Evolutionary conservation across 2,888 invertebrate genomes (phyloP), one percentile per base, ranked within the genome.

Genomic region (Aporophyla nigra): DNA sequence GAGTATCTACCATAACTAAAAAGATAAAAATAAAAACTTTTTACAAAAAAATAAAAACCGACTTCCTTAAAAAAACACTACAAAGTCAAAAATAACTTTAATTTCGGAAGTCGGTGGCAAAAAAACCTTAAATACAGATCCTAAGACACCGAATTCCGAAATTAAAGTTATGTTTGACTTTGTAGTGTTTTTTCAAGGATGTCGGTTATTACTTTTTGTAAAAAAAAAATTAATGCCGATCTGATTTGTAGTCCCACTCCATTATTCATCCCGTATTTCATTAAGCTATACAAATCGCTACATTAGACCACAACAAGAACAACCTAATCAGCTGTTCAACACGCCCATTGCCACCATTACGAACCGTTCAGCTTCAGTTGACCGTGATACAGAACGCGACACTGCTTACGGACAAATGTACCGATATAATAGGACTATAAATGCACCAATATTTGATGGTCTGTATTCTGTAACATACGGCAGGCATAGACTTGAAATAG

Each of bases 291-390:
- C 65, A 66, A 51, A 71, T 51, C 33, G n/a, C 5, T 24, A 24
- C 14, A 53, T 53, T 33, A 59, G 16, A 59, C 33, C 51, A 76
- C 46, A 54, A 75, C 46, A 69, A 54, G 69, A 62, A 33, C 27
- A 59, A 27, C 27, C 16, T 59, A 66, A 46, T 66, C 51, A 24
- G 14, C 33, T 58, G 27, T 12, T 66, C 4, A 46, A 66, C 43
- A 33, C 16, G 49, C 27, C 7, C 9, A 27, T 46, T 33, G 12
- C 67, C 33, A 59, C 67, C 67, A 24, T 61, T 67, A 76, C 46
- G 46, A 67, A 53, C 53, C 33, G 59, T 53, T 61, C 24, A 67
- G 33, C 33, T 61, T 40, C 33, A 46, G 46, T 61, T 61, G 46
- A 53, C 58, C 19, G 51, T 65, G 65, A 24, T 66, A 76, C 63